Conservation (phyloP, 2,888 invertebrate species). For the Euplexia lucipara region DNA sequence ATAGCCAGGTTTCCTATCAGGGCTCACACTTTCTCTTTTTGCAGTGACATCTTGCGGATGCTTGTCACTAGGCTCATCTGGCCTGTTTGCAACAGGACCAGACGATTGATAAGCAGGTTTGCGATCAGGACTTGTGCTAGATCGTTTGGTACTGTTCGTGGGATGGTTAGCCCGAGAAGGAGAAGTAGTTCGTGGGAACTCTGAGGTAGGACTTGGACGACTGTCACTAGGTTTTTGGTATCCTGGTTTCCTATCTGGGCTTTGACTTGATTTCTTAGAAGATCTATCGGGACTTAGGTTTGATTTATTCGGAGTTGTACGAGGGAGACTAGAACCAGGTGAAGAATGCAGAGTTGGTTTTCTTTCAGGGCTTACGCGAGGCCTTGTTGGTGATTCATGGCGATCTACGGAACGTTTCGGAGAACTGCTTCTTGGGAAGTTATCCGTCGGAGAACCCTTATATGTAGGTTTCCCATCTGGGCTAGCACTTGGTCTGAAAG, state of each 20-base stretch:
- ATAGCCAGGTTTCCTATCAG: conserved; percentile 76
- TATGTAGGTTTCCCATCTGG: conserved; percentile 69
- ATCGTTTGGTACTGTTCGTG: conserved; percentile 33
- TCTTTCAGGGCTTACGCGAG: conserved; percentile 70
- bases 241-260: conserved; percentile 68
- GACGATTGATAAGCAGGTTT: conserved; percentile 49
- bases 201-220: conserved; percentile 29
- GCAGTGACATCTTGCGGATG: conserved; percentile 43
- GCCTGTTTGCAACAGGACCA: conserved; percentile 16
- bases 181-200: conserved; percentile 36
- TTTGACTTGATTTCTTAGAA: conserved; percentile 62
- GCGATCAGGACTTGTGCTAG: conserved; percentile 62
- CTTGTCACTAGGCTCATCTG: conserved; percentile 36
- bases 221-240: conserved; percentile 47
- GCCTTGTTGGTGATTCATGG: conserved; percentile 60
- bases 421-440: conserved; percentile 35
- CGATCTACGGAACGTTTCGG: conserved; percentile 44
- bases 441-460: conserved; percentile 45
- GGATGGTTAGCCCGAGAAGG: conserved; percentile 47
- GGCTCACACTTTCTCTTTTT: conserved; percentile 62
- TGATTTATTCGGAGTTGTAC: conserved; percentile 35
- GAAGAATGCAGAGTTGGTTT: conserved; percentile 49
- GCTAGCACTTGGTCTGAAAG: conserved; percentile 68
- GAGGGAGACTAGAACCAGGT: conserved; percentile 28
- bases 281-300: conserved; percentile 55